These are phyloP conservation scores for Incurvaria masculella DNA, from an alignment of 2,888 invertebrate species.

Conservation along the genomic window DNA sequence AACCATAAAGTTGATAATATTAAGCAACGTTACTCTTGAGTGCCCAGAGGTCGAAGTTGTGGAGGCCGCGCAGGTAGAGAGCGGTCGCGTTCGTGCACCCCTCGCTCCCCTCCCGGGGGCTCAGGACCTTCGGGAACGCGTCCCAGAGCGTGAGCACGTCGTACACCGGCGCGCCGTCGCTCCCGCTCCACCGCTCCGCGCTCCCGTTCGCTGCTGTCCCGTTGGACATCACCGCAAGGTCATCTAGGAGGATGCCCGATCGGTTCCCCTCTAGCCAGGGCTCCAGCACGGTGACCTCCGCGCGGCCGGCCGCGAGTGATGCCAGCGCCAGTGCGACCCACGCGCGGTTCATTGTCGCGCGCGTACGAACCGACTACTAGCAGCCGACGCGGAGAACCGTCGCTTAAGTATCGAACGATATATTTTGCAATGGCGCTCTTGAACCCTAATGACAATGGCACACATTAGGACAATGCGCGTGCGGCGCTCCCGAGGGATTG, in stretches of 20 bases:
- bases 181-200: constrained; percentile 28
- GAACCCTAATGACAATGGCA: background rate
- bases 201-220: constrained; percentile 32
- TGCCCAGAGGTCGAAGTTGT: constrained; percentile 49
- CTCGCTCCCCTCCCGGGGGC: constrained; percentile 43
- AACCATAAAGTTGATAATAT: too few species aligned
- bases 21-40: constrained; percentile 47
- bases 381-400: background rate
- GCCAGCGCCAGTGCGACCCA: background rate
- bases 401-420: background rate
- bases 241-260: too few species aligned
- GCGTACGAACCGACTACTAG: background rate
- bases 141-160: constrained; percentile 40
- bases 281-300: background rate
- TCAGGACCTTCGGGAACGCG: constrained; percentile 40
- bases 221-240: constrained; percentile 35
- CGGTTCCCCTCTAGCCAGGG: too few species aligned
- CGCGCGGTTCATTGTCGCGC: background rate
- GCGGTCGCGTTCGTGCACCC: constrained; percentile 44
- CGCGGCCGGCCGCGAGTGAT: background rate
- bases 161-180: constrained; percentile 24
- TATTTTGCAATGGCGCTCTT: background rate
- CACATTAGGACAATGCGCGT: background rate
- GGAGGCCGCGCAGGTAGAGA: constrained; percentile 34
- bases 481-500: background rate